Conservation (phyloP, 2,113 vertebrate genomes). For the Acrocephalus arundinaceus region DNA sequence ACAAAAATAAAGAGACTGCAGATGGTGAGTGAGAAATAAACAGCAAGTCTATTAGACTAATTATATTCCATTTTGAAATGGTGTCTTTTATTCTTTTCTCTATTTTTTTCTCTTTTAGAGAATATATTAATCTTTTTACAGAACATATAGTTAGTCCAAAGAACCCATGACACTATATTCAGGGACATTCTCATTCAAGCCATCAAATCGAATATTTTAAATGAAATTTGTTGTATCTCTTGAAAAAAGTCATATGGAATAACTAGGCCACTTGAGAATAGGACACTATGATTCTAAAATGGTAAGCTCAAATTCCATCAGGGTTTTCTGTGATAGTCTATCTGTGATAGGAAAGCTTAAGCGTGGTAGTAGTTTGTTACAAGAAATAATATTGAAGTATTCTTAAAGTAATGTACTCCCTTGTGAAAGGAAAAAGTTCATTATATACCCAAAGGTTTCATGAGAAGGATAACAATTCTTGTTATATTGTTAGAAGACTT, state of each 20-base stretch:
- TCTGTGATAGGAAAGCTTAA: neutral
- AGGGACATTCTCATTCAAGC: neutral
- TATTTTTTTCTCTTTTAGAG: neutral
- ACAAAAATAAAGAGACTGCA: neutral
- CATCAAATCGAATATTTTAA: neutral
- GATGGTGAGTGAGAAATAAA: neutral
- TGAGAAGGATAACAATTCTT: neutral
- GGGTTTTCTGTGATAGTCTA: neutral
- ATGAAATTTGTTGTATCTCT: neutral
- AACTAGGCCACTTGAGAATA: neutral
- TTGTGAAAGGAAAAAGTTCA: neutral
- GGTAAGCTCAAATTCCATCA: neutral
- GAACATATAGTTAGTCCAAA: neutral
- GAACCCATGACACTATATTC: neutral
- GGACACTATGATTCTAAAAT: neutral
- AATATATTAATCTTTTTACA: rapidly evolving
- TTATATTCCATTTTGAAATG: neutral
- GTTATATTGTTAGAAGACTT: neutral
- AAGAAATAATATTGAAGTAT: neutral
- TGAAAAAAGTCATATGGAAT: neutral
- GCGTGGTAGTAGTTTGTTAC: neutral
- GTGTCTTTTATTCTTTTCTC: neutral
- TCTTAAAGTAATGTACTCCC: neutral
- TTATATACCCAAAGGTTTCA: neutral
- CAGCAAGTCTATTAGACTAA: neutral